These are phyloP conservation scores for Oryctolagus cuniculus DNA, from an alignment of 2,113 vertebrate species.

Conservation along the genomic window mOryCun1.1 NC_091433.1:17721001-17721500, in stretches of 20 bases:
- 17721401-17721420: not conserved
- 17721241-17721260: not conserved
- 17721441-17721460: not conserved
- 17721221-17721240: not conserved
- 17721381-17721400: constrained; percentile 24
- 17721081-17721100: not conserved
- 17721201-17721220: not conserved
- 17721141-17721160: not conserved
- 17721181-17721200: not conserved
- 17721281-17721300: not conserved
- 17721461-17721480: not conserved
- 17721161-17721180: not conserved
- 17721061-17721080: not conserved
- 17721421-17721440: not conserved
- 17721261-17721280: not conserved
- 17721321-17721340: not conserved
- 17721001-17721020: not conserved
- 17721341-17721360: not conserved
- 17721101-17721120: not conserved
- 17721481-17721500: not conserved
- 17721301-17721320: not conserved
- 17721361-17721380: constrained; percentile 13
- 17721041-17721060: not conserved
- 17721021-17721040: not conserved
- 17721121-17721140: not conserved